Base-by-base conservation (phyloP, 2,113 vertebrate species). In the Oryzias celebensis region DNA sequence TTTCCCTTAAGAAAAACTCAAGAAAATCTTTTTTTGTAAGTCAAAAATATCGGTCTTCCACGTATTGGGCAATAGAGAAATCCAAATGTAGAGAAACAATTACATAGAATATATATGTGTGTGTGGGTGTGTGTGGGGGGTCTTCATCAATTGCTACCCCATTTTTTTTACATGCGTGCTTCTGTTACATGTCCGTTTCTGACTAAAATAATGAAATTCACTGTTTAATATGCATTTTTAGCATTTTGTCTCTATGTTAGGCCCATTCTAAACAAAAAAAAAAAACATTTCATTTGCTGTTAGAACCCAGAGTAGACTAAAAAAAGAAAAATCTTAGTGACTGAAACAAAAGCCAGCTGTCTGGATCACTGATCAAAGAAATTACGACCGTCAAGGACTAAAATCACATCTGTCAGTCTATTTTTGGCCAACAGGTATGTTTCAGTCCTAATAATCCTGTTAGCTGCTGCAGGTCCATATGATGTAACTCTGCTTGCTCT, bases 31-130 rank as follows among this genome's bases (percentile, higher is more conserved):
- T 80, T 20, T 94, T 95, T 96, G 83, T 92, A 90, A 92, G 88
- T 93, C 87, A 84, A 87, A 92, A 90, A 90, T 91, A 92, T 88
- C 85, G 85, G 94, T 96, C 96, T 98, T 98, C 96, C 95, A 95
- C 89, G 78, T 89, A 91, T 90, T 82, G 91, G 95, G 95, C 94
- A 97, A 96, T 96, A 95, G 89, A 91, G 91, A 93, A 91, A 89
- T 90, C 86, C 82, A 89, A 83, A 83, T 41, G 68, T 82, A 45
- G 73, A 89, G 83, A 90, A 90, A 87, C 85, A 83, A 81, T 83
- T 89, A 49, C 17, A 63, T n/a, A 54, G 24, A 45, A 10, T 36
- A 36, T 36, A 12, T 36, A 2, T 36, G 8, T 36, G 8, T 12
- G 8, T 1, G 31, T 8, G 31, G 8, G 10, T 36, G 36, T 28